These are phyloP conservation scores for Pammene fasciana DNA, from an alignment of 2,888 invertebrate genomes.

Conservation along the genomic window DNA sequence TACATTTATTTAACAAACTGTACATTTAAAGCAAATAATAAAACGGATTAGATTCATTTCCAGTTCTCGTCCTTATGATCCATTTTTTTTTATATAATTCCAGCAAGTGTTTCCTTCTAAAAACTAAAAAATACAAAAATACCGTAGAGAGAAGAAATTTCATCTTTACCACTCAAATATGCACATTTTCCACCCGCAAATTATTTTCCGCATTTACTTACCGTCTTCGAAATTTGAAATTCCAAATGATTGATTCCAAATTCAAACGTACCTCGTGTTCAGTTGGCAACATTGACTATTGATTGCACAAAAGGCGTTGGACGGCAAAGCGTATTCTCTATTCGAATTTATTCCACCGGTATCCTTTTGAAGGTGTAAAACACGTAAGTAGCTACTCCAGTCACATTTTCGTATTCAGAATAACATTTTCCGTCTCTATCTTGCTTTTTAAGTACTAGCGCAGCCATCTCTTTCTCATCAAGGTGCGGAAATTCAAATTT, in stretches of 20 bases:
- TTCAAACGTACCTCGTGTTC: conserved; percentile 65
- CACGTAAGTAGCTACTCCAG: conserved; percentile 82
- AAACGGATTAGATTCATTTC: too few relatives aligned
- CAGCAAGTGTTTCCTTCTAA: too few relatives aligned
- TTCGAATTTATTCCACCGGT: conserved; percentile 81
- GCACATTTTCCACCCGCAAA: conserved; percentile 35
- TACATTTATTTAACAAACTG: too few relatives aligned
- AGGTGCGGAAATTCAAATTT: conserved; percentile 82
- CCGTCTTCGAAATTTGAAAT: conserved; percentile 64
- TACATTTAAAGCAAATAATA: too few relatives aligned
- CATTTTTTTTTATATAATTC: too few relatives aligned
- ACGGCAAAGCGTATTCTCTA: conserved; percentile 82
- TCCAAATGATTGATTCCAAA: conserved; percentile 72
- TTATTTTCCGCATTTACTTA: conserved; percentile 26
- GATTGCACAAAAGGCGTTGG: conserved; percentile 83
- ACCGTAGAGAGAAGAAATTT: neutral
- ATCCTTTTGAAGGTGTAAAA: conserved; percentile 81
- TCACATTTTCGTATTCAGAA: conserved; percentile 72
- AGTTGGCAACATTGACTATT: conserved; percentile 80
- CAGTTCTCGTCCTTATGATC: too few relatives aligned
- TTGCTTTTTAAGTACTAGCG: conserved; percentile 40
- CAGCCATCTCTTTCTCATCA: conserved; percentile 56
- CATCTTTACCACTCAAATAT: conserved; percentile 15
- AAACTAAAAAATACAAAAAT: too few relatives aligned
- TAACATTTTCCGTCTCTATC: conserved; percentile 60